A percentile compares a stretch with the other conserved stretches of the same genome.
Evolutionary conservation across 2,888 invertebrate genomes (phyloP).

Genomic region (Tanypteryx hageni): DNA sequence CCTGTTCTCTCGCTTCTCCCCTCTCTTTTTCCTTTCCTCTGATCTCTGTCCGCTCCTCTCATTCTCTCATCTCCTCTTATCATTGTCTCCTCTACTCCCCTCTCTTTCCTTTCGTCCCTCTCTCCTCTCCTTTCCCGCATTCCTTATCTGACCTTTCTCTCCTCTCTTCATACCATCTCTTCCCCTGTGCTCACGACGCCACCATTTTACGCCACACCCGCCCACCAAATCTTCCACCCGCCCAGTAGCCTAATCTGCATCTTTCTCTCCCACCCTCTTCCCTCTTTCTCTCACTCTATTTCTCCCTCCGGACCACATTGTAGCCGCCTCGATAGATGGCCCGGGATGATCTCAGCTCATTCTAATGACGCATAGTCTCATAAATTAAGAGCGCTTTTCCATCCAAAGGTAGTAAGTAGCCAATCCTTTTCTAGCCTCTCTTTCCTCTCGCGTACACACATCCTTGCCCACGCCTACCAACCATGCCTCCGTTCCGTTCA

Average conservation of each 20-base stretch:
- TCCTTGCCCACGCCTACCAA: background rate
- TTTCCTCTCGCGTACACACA: background rate
- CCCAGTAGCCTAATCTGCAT: conserved; percentile 45
- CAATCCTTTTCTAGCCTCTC: background rate
- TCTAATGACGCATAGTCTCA: background rate
- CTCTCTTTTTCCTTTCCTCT: background rate
- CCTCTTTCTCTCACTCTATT: background rate
- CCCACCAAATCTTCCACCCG: background rate
- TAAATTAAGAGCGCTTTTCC: background rate
- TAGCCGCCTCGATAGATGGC: background rate
- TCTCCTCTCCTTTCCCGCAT: background rate
- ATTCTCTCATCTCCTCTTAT: background rate
- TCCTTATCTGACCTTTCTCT: background rate
- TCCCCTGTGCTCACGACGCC: background rate
- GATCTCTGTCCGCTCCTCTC: background rate
- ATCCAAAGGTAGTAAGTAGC: background rate
- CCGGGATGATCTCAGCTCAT: background rate
- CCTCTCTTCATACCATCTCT: background rate
- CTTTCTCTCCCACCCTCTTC: background rate
- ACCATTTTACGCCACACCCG: background rate
- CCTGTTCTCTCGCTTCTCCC: background rate
- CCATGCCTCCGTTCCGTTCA: background rate
- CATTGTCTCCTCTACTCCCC: background rate
- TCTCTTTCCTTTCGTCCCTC: background rate
- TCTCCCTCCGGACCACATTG: background rate